Base-by-base conservation (phyloP, 2,888 invertebrate genomes). In the Oxycera nigricornis region DNA sequence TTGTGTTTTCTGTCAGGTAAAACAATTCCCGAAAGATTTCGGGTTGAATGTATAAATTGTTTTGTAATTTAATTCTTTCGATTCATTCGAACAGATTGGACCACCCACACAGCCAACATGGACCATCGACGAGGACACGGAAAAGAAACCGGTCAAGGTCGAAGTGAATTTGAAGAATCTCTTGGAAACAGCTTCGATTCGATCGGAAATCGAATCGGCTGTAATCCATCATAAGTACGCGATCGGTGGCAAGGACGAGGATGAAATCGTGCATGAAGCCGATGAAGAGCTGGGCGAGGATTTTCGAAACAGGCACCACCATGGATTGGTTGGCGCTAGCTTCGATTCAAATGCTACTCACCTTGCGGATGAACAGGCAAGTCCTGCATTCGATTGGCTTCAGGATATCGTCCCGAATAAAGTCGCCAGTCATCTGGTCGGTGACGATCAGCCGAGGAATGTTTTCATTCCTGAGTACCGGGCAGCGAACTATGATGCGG, bases 41-140 rank as follows among this genome's bases (percentile, higher is more conserved):
- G 14, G 14, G 7, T 28, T 20, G 7, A 30, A 7, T 46, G 52
- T n/a, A 17, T 11, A 22, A 41, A 46, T 28, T 50, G 26, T 46
- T 41, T 4, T 3, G 2, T 14, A 61, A 61, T 31, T 61, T 17
- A 17, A 30, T 2, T 17, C 28, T 26, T 3, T 31, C 14, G 1
- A 9, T 17, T 31, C 14, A 3, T 46, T 61, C 61, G n/a, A n/a
- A n/a, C 17, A 61, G 61, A 41, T 22, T 17, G 31, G 57, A 17
- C 52, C 14, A 7, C 73, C 73, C n/a, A 62, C 62, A 4, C 84
- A 84, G 57, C 84, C 84, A 0, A 35, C n/a, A 0, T 84, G 84
- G 84, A 82, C 82, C 1, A 31, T 61, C 6, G 78, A 79, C n/a
- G 14, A 24, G n/a, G 20, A 20, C 14, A 7, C 2, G 2, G 24